Conservation (phyloP, 2,113 vertebrate species). For the Bungarus multicinctus region DNA sequence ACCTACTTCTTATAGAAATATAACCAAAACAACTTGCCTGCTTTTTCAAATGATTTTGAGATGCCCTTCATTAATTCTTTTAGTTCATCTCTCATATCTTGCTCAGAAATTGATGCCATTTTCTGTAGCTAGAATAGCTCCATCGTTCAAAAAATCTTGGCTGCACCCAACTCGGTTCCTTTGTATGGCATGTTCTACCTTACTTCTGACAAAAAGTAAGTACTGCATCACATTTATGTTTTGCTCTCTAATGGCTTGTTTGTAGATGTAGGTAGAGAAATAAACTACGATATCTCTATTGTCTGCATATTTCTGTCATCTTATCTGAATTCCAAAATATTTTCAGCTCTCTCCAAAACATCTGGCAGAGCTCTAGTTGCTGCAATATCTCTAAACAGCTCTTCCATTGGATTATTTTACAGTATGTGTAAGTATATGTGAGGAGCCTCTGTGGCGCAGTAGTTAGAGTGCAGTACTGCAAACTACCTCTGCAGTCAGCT, state of each 20-base stretch:
- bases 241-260: neutral
- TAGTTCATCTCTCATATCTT: neutral
- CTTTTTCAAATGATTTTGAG: neutral
- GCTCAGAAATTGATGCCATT: neutral
- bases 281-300: neutral
- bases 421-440: neutral
- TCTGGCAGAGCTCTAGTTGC: neutral
- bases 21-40: neutral
- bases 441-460: too few species aligned
- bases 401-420: neutral
- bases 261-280: neutral
- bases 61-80: neutral
- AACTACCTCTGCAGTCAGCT: too few species aligned
- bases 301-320: neutral
- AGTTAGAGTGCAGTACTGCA: too few species aligned
- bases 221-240: neutral
- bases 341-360: neutral
- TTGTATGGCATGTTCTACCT: neutral
- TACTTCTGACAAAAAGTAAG: neutral
- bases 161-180: neutral
- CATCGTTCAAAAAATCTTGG: neutral
- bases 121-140: neutral
- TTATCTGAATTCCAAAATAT: neutral
- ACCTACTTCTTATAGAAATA: neutral
- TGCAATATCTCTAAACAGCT: neutral